Evolutionary conservation across 2,888 invertebrate species (phyloP).

Genomic region (Diploptera punctata): DNA sequence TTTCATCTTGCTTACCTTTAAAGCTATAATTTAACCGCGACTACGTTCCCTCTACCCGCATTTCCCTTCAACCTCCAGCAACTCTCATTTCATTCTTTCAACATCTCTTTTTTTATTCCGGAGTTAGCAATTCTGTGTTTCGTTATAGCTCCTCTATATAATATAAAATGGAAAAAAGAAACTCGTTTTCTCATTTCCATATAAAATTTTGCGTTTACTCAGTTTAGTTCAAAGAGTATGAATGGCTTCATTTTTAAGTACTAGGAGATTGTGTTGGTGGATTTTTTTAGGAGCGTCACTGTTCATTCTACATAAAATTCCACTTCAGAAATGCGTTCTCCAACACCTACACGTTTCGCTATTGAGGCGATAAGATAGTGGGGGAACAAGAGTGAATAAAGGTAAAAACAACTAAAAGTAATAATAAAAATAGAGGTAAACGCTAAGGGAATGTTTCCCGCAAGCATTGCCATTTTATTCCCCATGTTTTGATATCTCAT

Average conservation of each 20-base stretch:
- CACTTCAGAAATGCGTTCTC: neutral
- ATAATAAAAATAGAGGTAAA: too few species aligned
- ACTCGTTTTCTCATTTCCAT: slow-evolving; percentile 2
- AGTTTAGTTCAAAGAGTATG: neutral
- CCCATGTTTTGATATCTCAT: too few species aligned
- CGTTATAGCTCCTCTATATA: neutral
- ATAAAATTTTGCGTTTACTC: neutral
- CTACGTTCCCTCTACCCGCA: neutral
- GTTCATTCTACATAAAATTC: neutral
- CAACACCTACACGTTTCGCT: neutral
- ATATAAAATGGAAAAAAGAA: too few species aligned
- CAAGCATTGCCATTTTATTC: too few species aligned
- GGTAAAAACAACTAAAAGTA: too few species aligned
- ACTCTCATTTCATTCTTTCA: neutral
- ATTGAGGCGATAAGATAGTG: neutral
- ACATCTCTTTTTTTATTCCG: neutral
- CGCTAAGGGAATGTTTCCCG: too few species aligned
- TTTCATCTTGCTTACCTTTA: neutral
- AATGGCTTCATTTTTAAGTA: neutral
- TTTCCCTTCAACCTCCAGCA: neutral
- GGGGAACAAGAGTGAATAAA: neutral
- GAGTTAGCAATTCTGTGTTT: neutral
- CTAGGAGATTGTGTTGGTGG: neutral
- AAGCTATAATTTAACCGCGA: neutral
- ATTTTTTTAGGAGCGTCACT: neutral